Evolutionary conservation across 2,888 invertebrate genomes (phyloP), one percentile per base, ranked within the genome.

Genomic region (Eilema depressum): DNA sequence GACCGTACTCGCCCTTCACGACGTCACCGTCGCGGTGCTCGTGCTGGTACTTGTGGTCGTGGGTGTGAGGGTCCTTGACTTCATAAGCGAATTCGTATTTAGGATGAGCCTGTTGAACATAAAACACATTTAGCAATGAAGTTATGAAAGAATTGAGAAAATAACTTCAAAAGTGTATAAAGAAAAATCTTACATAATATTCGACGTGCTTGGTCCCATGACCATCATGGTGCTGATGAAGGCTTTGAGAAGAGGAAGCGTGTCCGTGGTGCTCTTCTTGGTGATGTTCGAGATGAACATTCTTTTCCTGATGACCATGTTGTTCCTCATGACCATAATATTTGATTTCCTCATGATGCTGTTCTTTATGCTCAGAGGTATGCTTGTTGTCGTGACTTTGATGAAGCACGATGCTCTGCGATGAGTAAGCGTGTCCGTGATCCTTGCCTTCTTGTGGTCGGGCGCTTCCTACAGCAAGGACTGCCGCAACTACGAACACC

Each of bases 1-100:
- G 86, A 67, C 91, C 92, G 85, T 96, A 96, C 80, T 95, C 66
- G 56, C 96, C 96, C 84, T 95, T 94, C 70, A 96, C 96, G 53
- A 92, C 94, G 81, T 96, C 95, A 17, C 96, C 96, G 88, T 95
- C 94, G 73, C 93, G 91, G 79, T 90, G 88, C 86, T 96, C 96
- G 66, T 91, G 88, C 82, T 96, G 95, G 78, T 91, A 91, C 89
- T 96, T 96, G 83, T 93, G 90, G 89, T 96, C 96, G 23, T 95
- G 96, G 63, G 95, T 94, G 79, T 96, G 96, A 2, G 90, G 91
- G 77, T 96, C 96, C 75, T 94, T 89, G 20, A 95, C 95, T 37
- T 96, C 95, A 84, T 96, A 96, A 71, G 93, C 91, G 86, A 94
- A 96, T 71, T 95, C 91, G 88, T 96, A 96, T 80, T 94, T 94